Evolutionary conservation across 1,140 invertebrate genomes (phyloP).

Genomic region (Diabrotica virgifera): DNA sequence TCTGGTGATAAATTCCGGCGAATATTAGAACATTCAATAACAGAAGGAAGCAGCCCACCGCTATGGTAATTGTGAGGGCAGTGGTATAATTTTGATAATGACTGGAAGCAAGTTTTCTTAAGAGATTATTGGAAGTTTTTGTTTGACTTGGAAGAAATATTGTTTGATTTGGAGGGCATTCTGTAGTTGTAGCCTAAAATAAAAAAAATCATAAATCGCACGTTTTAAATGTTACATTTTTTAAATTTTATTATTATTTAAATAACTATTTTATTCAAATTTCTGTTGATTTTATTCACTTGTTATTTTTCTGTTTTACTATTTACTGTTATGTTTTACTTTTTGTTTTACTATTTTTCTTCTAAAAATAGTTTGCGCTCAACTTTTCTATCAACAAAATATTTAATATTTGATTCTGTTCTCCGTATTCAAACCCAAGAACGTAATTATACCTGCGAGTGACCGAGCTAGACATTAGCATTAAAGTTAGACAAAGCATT

Average conservation of each 20-base stretch:
- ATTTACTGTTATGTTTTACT: no score
- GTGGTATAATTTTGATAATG: conserved; percentile 86
- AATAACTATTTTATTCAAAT: no score
- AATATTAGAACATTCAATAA: conserved; percentile 92
- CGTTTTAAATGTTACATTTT: not conserved
- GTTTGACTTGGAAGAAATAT: conserved; percentile 52
- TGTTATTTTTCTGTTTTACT: no score
- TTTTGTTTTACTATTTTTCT: no score
- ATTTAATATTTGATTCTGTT: no score
- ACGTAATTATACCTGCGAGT: no score
- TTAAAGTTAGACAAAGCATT: no score
- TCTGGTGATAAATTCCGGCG: conserved; percentile 89
- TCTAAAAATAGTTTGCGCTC: no score
- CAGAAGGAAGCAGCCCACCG: conserved; percentile 83
- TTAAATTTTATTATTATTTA: not conserved
- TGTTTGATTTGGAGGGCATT: conserved; percentile 66
- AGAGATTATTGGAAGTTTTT: conserved; percentile 61
- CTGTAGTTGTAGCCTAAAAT: conserved; percentile 54
- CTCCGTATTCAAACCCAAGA: no score
- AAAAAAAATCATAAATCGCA: not conserved
- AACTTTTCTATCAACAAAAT: no score
- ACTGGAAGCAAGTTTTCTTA: conserved; percentile 71
- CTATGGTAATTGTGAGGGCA: conserved; percentile 87
- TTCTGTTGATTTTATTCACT: no score
- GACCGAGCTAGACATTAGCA: no score